A percentile compares a stretch with the other conserved stretches of the same genome.
These are phyloP conservation scores for Fopius arisanus DNA, from an alignment of 1,140 invertebrate genomes.

Conservation along the genomic window DNA sequence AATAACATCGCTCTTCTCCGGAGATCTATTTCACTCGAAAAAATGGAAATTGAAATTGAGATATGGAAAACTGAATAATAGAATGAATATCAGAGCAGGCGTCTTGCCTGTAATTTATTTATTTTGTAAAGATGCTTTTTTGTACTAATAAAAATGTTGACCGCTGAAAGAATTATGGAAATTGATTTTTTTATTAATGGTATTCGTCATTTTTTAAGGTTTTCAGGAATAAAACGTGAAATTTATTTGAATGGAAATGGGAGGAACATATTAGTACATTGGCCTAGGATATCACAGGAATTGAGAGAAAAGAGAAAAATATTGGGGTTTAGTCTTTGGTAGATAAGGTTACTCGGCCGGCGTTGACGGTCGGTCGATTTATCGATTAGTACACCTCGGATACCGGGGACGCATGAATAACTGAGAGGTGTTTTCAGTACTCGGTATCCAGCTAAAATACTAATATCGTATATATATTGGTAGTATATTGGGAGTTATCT, in stretches of 20 bases:
- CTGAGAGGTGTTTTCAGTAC: slow-evolving; percentile 56
- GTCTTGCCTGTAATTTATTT: slow-evolving; percentile 59
- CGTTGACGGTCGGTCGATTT: slow-evolving; percentile 50
- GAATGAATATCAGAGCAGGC: not conserved
- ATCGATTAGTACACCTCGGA: slow-evolving; percentile 55
- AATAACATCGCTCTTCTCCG: no score
- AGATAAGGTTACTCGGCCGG: slow-evolving; percentile 50
- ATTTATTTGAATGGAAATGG: not conserved
- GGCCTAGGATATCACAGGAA: slow-evolving; percentile 3
- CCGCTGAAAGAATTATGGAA: slow-evolving; percentile 39
- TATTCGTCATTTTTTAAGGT: no score
- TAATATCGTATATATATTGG: not conserved
- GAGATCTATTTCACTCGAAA: not conserved
- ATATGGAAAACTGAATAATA: slow-evolving; percentile 1
- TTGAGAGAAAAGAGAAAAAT: not conserved
- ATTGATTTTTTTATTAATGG: no score
- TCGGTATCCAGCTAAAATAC: slow-evolving; percentile 23
- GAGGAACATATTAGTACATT: not conserved
- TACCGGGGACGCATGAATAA: slow-evolving; percentile 59
- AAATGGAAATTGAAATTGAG: not conserved
- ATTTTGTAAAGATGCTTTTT: slow-evolving; percentile 65
- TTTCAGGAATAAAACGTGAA: no score
- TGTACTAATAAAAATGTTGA: slow-evolving; percentile 62
- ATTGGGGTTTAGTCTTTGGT: not conserved
- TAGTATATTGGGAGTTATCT: not conserved